Evolutionary conservation across 2,113 vertebrate genomes (phyloP).

Genomic region (Muntiacus reevesi): DNA sequence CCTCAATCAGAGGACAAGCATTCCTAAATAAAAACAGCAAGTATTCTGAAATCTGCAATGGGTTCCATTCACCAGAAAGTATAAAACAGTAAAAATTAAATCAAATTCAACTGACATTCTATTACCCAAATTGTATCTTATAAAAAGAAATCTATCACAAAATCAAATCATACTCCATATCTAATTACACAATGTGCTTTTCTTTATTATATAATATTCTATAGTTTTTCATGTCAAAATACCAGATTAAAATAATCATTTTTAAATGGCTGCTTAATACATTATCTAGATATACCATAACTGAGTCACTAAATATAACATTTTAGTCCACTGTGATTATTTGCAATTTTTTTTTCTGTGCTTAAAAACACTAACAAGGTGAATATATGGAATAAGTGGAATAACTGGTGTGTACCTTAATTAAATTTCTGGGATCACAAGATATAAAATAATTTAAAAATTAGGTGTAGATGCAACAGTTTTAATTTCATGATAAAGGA

Average conservation of each 20-base stretch:
- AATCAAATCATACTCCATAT: background rate
- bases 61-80: background rate
- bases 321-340: background rate
- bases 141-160: background rate
- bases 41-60: background rate
- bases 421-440: background rate
- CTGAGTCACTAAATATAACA: background rate
- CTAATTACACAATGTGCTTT: background rate
- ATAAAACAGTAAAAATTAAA: background rate
- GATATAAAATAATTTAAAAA: background rate
- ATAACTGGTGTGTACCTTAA: background rate
- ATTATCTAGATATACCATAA: background rate
- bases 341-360: background rate
- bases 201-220: background rate
- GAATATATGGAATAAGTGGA: background rate
- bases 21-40: background rate
- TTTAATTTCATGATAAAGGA: background rate
- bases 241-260: background rate
- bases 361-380: background rate
- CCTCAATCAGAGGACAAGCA: background rate
- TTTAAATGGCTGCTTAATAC: background rate
- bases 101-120: background rate
- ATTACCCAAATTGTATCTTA: background rate
- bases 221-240: slow-evolving; percentile 10
- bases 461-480: background rate